Evolutionary conservation across 2,113 vertebrate genomes (phyloP), one percentile per base, ranked within the genome.

Genomic region (Andinoacara biseriatus): DNA sequence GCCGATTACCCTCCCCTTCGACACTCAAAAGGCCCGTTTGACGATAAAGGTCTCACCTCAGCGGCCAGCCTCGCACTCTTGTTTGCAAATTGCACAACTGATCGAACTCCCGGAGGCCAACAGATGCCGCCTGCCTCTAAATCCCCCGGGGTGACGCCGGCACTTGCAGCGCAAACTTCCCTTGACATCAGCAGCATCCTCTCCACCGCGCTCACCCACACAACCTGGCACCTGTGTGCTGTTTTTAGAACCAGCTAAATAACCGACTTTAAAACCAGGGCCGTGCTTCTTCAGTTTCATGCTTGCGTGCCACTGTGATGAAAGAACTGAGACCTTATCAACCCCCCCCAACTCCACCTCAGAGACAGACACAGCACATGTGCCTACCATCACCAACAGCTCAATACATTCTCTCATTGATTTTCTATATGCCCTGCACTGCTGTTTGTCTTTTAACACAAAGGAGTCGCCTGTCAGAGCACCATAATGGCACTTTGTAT

Each of bases 401-500:
- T 93, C 94, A 86, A 91, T 94, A 90, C 84, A 65, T 90, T 90
- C 80, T 72, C 69, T 79, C 83, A 94, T 94, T 94, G 93, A 95
- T 95, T 95, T 95, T 89, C 89, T 86, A 90, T 91, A 56, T 24
- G 26, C 78, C 80, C 60, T 9, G 79, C 82, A 22, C 81, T 2
- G 31, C 83, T 54, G 54, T 89, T 92, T 84, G 87, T 91, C 85
- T 92, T 87, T 87, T 74, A 86, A 90, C 91, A 92, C 91, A 92
- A 91, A 89, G 86, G 85, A 91, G 84, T 74, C 33, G 22, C 84
- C 81, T 61, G 61, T 81, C 84, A 79, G 56, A 46, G 85, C 58
- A 31, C 13, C 81, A 67, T 54, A 63, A 87, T 57, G 54, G 29
- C 33, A 24, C 29, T 59, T 40, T 82, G 38, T 65, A 35, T 59